Percentiles rank a stretch among this genome's conserved stretches.
Evolutionary conservation across 2,888 invertebrate genomes (phyloP).

Genomic region (Mesorhabditis belari): DNA sequence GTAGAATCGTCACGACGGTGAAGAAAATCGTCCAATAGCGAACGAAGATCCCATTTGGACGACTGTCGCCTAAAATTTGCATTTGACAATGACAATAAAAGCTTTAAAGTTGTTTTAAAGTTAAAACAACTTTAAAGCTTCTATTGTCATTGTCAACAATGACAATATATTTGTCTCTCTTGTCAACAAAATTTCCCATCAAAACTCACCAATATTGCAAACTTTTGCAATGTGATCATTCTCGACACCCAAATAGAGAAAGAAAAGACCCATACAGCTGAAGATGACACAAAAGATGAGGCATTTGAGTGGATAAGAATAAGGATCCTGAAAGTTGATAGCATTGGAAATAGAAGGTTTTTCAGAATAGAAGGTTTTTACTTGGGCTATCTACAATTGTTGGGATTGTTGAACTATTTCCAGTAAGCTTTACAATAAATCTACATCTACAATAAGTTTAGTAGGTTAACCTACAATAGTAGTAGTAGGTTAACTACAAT

Average conservation of each 20-base stretch:
- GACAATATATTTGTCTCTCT: too few species aligned
- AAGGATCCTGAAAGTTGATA: background rate
- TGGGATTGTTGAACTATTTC: too few species aligned
- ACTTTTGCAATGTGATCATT: background rate
- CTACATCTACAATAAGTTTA: too few species aligned
- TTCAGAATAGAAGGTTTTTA: too few species aligned
- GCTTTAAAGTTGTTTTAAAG: background rate
- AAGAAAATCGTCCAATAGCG: background rate
- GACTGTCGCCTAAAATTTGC: background rate
- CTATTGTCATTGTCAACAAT: background rate
- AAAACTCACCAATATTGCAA: background rate
- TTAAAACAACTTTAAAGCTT: background rate
- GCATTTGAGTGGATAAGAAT: background rate
- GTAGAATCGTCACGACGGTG: background rate
- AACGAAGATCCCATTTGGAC: background rate
- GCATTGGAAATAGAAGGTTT: too few species aligned
- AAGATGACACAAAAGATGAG: background rate
- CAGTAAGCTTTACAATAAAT: too few species aligned
- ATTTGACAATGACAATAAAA: too few species aligned
- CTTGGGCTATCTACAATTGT: too few species aligned
- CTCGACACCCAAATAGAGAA: background rate
- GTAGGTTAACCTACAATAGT: too few species aligned
- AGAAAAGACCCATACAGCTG: background rate
- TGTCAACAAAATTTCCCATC: too few species aligned
- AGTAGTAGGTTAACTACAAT: too few species aligned